phyloP scores from a whole-genome alignment of 2,113 vertebrate genomes.

The Bufo gargarizans region DNA sequence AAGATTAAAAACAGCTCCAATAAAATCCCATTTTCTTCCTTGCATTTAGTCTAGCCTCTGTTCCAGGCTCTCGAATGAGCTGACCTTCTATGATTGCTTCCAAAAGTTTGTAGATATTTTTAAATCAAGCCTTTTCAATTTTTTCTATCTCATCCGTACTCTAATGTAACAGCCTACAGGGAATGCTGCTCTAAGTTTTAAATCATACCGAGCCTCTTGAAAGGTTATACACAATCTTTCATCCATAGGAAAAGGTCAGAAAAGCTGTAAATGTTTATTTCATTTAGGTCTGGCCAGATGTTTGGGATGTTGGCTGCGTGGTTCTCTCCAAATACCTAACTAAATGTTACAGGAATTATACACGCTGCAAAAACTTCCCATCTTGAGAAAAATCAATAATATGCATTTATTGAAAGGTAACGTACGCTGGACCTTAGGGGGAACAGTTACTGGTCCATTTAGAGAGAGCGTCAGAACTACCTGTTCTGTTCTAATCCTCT shows the following conservation, averaged over 20 bases:
- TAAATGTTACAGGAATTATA: constrained; percentile 53
- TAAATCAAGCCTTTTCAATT: constrained; percentile 59
- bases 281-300: constrained; percentile 58
- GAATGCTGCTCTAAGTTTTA: constrained; percentile 66
- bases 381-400: constrained; percentile 51
- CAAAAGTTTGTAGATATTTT: constrained; percentile 64
- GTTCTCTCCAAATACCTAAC: constrained; percentile 55
- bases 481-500: neutral
- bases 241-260: constrained; percentile 74
- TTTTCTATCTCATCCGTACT: constrained; percentile 62
- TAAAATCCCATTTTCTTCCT: constrained; percentile 36
- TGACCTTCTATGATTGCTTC: constrained; percentile 74
- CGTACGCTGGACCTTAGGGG: neutral
- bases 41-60: constrained; percentile 1
- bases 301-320: constrained; percentile 60
- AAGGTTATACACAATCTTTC: constrained; percentile 64
- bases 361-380: constrained; percentile 59
- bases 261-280: constrained; percentile 70
- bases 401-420: constrained; percentile 53
- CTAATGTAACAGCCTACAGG: constrained; percentile 69
- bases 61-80: constrained; percentile 48
- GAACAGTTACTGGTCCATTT: constrained; percentile 36
- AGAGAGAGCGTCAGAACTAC: neutral
- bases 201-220: constrained; percentile 67
- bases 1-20: constrained; percentile 10